A percentile compares a stretch with the other conserved stretches of the same genome.
Evolutionary conservation across 2,797 vertebrate species (phyloP).

Genomic region (Syndactyla subalaris): DNA sequence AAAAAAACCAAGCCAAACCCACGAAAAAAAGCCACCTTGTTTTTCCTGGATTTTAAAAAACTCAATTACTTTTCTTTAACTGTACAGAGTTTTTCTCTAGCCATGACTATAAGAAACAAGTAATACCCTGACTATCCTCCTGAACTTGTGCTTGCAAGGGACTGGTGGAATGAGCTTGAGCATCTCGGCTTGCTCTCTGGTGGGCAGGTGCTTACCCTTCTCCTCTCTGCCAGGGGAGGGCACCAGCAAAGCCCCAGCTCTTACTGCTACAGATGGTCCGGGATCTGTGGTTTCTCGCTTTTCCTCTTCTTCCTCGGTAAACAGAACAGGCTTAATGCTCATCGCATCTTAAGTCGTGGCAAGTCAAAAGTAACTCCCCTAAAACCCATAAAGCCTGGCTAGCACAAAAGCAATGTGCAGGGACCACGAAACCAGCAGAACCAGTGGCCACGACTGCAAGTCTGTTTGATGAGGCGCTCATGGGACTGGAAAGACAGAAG

Average conservation of each 20-base stretch:
- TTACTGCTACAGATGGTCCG: fast-evolving
- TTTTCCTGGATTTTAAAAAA: neutral
- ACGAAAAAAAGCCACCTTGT: neutral
- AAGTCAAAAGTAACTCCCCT: neutral
- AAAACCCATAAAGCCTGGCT: neutral
- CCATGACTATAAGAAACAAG: neutral
- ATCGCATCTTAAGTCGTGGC: neutral
- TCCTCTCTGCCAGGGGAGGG: neutral
- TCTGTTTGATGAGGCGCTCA: neutral
- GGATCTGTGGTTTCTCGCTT: neutral
- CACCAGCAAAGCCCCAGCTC: neutral
- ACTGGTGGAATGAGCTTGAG: neutral
- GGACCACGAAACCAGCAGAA: neutral
- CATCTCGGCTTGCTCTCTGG: neutral
- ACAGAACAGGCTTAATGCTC: neutral
- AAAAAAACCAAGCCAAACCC: neutral
- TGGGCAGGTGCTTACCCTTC: neutral
- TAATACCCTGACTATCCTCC: fast-evolving
- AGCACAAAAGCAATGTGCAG: neutral
- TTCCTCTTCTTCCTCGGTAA: neutral
- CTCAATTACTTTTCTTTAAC: neutral
- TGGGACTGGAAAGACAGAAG: neutral
- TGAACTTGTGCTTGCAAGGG: neutral
- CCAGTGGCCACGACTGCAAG: fast-evolving
- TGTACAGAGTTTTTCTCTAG: neutral